Evolutionary conservation across 2,797 vertebrate genomes (phyloP), one percentile per base, ranked within the genome.

Genomic region (Phylloscopus collybita): DNA sequence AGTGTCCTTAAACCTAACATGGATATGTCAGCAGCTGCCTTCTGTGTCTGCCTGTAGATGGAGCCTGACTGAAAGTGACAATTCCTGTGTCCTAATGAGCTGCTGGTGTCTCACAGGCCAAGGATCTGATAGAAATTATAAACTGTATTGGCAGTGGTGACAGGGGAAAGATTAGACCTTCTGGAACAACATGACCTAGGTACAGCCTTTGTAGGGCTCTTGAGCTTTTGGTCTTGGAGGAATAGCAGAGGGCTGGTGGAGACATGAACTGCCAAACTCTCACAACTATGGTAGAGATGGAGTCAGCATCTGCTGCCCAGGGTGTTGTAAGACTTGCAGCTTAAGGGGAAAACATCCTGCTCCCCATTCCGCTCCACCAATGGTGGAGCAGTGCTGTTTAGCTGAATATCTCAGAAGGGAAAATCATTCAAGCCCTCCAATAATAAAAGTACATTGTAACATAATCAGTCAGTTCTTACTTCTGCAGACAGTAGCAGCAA

Each of bases 311-410:
- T 78, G 4, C 36, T 21, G 16, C 20, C 59, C 10, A 27, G 34
- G 11, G 23, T 8, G 7, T 15, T 70, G 21, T 6, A 53, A 65
- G 61, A 47, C n/a, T 42, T 65, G 44, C 16, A 23, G 23, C 18
- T 78, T 42, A 66, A 62, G 44, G 22, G 29, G 26, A n/a, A 66
- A 62, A 29, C 11, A 5, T 51, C 57, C 30, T 36, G 22, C 22
- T 75, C 13, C 29, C 11, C 32, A 36, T 15, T 2, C 9, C 8
- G 1, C 18, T 10, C 21, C 1, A 3, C 7, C 73, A 62, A 0
- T 2, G 11, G 50, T 29, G 32, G 26, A 76, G 17, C 49, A 42
- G 6, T 50, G 15, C 44, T 91, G 8, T 47, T 13, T 79, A 6
- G 86, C 60, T 18, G 21, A 65, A 34, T 16, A 49, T 19, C 45